A percentile compares a stretch with the other conserved stretches of the same genome.
phyloP scores from a whole-genome alignment of 2,797 vertebrate genomes.

The Galagoides demidoff region DNA sequence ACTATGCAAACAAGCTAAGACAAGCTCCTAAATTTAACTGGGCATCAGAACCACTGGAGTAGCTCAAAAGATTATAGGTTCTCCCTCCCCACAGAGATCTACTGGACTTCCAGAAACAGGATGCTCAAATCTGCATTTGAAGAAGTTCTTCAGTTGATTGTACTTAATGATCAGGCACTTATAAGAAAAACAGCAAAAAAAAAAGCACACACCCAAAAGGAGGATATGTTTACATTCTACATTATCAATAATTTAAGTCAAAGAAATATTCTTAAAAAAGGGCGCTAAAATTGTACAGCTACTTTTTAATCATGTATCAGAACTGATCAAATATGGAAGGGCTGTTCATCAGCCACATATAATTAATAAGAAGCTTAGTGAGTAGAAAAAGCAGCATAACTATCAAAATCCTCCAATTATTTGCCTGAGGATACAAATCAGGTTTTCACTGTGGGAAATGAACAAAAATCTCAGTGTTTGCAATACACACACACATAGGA shows the following conservation, averaged over 20 bases:
- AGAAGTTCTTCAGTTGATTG: not conserved
- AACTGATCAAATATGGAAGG: not conserved
- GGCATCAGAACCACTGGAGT: not conserved
- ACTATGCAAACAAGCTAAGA: not conserved
- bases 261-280: constrained; percentile 5
- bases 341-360: not conserved
- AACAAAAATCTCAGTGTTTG: constrained; percentile 3
- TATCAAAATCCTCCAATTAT: not conserved
- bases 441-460: not conserved
- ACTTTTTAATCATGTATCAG: not conserved
- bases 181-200: constrained; percentile 21
- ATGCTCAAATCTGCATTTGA: not conserved
- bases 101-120: not conserved
- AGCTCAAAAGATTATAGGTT: not conserved
- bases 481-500: not conserved
- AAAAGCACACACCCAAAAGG: not conserved
- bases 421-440: not conserved
- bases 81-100: not conserved
- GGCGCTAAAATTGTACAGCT: not conserved
- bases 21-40: not conserved
- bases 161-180: not conserved
- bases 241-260: constrained; percentile 4
- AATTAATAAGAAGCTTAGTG: not conserved
- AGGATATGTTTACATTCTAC: constrained; percentile 35
- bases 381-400: not conserved